Conservation (phyloP, 2,888 invertebrate species). For the Caenorhabditis japonica region DNA sequence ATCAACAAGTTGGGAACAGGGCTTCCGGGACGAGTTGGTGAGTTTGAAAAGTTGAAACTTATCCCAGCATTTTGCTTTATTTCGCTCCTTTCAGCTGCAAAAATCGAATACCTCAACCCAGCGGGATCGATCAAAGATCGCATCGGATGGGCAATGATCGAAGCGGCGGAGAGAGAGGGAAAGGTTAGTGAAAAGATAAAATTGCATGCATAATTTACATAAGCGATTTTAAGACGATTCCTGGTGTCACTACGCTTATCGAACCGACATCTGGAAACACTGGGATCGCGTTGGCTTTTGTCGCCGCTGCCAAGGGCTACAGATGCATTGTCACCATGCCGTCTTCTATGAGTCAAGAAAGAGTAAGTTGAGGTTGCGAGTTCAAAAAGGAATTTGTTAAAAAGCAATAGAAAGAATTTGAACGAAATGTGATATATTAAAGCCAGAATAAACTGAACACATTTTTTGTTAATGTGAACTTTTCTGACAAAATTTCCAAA, state of each 20-base stretch:
- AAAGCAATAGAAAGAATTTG: too few relatives aligned
- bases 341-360: constrained; percentile 74
- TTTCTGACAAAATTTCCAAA: too few relatives aligned
- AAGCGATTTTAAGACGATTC: constrained; percentile 62
- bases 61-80: too few relatives aligned
- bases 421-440: too few relatives aligned
- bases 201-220: not conserved
- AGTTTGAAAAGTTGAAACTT: constrained; percentile 10
- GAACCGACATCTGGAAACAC: constrained; percentile 77
- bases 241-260: constrained; percentile 71
- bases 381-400: not conserved
- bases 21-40: constrained; percentile 68
- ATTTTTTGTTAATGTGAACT: too few relatives aligned
- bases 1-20: constrained; percentile 67
- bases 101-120: constrained; percentile 76
- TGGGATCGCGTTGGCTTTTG: constrained; percentile 77
- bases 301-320: constrained; percentile 74
- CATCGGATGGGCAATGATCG: constrained; percentile 76
- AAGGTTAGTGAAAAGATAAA: constrained; percentile 63
- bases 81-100: constrained; percentile 66
- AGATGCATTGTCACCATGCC: constrained; percentile 76
- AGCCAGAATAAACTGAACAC: too few relatives aligned
- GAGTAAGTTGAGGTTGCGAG: constrained; percentile 56
- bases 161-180: constrained; percentile 70
- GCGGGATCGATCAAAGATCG: constrained; percentile 77